Percentiles rank a stretch among this genome's conserved stretches.
phyloP scores from a whole-genome alignment of 1,140 invertebrate genomes.

The Drosophila ohnishii region DNA sequence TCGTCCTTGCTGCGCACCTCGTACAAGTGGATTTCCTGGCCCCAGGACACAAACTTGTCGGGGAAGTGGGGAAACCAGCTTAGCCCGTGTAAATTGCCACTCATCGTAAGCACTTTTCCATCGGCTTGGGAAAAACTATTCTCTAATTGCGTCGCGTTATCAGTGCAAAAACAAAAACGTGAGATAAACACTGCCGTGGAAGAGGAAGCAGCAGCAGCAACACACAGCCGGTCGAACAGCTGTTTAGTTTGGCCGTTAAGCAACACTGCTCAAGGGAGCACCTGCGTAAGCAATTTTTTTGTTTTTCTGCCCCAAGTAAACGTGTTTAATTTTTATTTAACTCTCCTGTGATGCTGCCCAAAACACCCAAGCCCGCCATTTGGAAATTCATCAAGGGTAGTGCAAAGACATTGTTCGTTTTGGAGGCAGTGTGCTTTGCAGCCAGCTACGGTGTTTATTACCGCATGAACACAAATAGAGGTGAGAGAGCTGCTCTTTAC shows the following conservation, averaged over 20 bases:
- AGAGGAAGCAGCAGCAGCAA: conserved; percentile 17
- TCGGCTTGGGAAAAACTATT: conserved; percentile 26
- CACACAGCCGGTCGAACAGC: conserved; percentile 35
- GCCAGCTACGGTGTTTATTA: conserved; percentile 85
- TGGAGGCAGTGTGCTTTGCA: conserved; percentile 84
- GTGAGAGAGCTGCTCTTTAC: conserved; percentile 81
- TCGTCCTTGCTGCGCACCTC: conserved; percentile 86
- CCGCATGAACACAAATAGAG: conserved; percentile 86
- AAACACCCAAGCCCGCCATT: conserved; percentile 84
- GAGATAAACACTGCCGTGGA: conserved; percentile 43
- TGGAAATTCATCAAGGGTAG: conserved; percentile 84
- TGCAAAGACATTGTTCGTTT: conserved; percentile 84
- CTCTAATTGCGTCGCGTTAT: conserved; percentile 73
- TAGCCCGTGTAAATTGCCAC: conserved; percentile 87
- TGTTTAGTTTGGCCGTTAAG: conserved; percentile 5
- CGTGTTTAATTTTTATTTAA: conserved; percentile 69
- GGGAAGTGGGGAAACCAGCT: conserved; percentile 91
- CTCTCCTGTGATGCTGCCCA: conserved; percentile 84
- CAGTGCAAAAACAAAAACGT: conserved; percentile 65
- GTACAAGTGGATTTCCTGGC: conserved; percentile 92
- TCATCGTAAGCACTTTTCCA: conserved; percentile 60
- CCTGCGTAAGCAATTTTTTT: conserved; percentile 52
- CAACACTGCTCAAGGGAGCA: conserved; percentile 23
- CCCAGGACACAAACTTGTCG: conserved; percentile 94
- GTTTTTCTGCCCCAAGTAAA: conserved; percentile 15